These are phyloP conservation scores for Archocentrus centrarchus DNA, from an alignment of 2,113 vertebrate species.

Conservation along the genomic window DNA sequence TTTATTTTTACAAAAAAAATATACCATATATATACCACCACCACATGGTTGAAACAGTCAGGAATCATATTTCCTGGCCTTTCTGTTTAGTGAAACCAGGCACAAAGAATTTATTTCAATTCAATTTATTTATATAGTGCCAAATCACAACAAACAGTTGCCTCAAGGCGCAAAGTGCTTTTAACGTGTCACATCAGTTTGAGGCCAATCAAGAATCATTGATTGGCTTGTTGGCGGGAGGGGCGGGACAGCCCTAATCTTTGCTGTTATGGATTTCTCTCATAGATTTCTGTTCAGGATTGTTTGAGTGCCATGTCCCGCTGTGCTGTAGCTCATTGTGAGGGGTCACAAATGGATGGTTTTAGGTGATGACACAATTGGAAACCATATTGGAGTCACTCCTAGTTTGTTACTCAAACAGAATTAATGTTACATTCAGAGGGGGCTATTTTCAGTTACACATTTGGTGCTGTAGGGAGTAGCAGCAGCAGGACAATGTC, in stretches of 20 bases:
- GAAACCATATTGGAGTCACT: background rate
- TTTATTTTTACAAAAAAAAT: too few species aligned
- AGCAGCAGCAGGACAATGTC: background rate
- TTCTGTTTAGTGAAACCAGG: background rate
- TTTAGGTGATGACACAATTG: background rate
- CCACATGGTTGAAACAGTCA: too few species aligned
- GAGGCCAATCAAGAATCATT: background rate
- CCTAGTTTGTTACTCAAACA: background rate
- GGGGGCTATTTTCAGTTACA: constrained; percentile 9
- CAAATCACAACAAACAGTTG: too few species aligned
- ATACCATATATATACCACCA: too few species aligned
- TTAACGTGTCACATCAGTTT: background rate
- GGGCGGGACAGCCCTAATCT: background rate
- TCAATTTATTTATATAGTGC: too few species aligned
- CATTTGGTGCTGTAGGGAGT: background rate
- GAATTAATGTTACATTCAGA: background rate
- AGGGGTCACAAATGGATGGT: background rate
- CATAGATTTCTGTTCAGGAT: background rate
- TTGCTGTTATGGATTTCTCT: background rate
- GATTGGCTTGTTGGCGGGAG: background rate
- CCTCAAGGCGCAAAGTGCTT: too few species aligned
- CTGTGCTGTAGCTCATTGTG: background rate
- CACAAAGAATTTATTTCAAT: background rate
- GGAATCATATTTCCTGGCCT: background rate
- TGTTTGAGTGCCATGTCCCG: accelerated